Evolutionary conservation across 2,888 invertebrate genomes (phyloP), one percentile per base, ranked within the genome.

Genomic region (Cheilosia pagana): DNA sequence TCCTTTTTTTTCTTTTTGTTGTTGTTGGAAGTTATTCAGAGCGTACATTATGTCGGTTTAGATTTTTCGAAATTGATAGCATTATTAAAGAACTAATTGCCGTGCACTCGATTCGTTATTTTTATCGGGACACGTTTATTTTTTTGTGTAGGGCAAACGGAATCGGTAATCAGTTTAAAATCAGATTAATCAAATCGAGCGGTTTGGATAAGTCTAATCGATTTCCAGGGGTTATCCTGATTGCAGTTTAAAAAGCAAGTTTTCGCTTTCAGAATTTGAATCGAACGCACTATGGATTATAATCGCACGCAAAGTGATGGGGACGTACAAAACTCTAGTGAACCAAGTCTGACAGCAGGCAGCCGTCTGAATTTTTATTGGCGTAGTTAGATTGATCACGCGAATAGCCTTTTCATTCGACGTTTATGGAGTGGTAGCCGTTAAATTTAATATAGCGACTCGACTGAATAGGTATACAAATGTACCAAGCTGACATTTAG

Each of bases 21-120:
- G 57, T 52, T 53, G 67, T 62, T 8, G 8, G 8, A 72, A 78
- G 55, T 79, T 63, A 74, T 83, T 72, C 60, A 16, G 7, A 60
- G 59, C 53, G 65, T 65, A 48, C 12, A 59, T 85, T 85, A 70
- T 70, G 70, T 75, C 75, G 70, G 72, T 83, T 83, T 78, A 78
- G 79, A 83, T 83, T 81, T 81, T 81, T 79, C 59, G 45, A 72
- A 83, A 79, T 74, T 78, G 79, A 79, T 79, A 79, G 68, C 74
- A 63, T 63, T 79, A 74, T 83, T 83, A 74, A 43, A 43, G 79
- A 63, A 68, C 79, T 79, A 74, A 79, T 83, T 68, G 39, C 16
- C 16, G 3, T 52, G 52, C 68, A 74, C 83, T 75, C 59, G 59
- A 48, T 62, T 70, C 16, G n/a, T 43, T 68, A 14, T 63, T 35